Conservation (phyloP, 2,888 invertebrate species). For the Ditylenchus weischeri region DNA sequence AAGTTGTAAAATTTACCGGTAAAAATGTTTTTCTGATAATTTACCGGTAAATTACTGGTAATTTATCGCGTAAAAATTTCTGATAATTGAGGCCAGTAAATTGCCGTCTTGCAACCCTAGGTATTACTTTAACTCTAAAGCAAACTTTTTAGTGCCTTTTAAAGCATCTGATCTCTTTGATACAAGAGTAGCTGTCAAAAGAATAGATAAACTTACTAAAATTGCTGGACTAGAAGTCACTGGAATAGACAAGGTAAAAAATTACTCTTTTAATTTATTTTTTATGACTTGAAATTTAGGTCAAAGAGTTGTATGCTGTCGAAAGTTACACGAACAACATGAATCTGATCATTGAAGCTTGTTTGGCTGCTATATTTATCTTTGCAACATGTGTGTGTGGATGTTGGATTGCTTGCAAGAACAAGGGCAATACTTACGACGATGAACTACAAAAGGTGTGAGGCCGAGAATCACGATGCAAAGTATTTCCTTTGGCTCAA, state of each 20-base stretch:
- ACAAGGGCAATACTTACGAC: conserved; percentile 12
- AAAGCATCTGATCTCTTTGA: conserved; percentile 16
- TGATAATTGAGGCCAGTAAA: no score
- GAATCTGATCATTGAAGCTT: conserved; percentile 18
- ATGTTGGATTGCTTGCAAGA: conserved; percentile 19
- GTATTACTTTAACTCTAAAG: no score
- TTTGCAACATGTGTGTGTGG: conserved; percentile 22
- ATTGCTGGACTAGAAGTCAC: conserved; percentile 22
- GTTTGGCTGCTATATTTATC: conserved; percentile 16
- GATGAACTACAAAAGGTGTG: conserved; percentile 15
- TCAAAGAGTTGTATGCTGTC: conserved; percentile 16
- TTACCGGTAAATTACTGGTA: no score
- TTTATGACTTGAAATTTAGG: conserved; percentile 13
- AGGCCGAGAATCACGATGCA: no score
- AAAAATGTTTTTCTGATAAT: no score
- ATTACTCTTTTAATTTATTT: neutral
- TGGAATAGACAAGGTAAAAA: conserved; percentile 21
- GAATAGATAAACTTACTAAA: conserved; percentile 13
- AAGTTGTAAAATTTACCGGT: no score
- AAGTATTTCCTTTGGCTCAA: no score
- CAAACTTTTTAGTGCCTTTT: conserved; percentile 8
- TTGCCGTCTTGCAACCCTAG: no score
- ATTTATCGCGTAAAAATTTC: no score
- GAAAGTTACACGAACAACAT: conserved; percentile 20
- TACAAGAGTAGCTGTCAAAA: conserved; percentile 14